Evolutionary conservation across 2,797 vertebrate species (phyloP), one percentile per base, ranked within the genome.

Genomic region (Loris lydekkerianus): DNA sequence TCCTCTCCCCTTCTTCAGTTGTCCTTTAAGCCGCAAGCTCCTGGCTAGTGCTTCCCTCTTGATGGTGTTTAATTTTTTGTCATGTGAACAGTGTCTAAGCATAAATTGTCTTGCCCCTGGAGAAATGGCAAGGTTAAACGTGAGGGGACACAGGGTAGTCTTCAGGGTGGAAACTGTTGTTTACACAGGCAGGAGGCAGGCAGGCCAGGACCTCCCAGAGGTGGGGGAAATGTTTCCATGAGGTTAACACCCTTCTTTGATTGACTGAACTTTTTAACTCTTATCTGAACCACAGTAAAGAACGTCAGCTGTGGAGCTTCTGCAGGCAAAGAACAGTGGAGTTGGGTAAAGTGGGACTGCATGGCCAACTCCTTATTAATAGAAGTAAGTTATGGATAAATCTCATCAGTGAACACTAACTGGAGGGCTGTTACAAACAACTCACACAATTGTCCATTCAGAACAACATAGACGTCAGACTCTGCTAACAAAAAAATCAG

Each of bases 1-100:
- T 63, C 56, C 3, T 23, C 49, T 15, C 13, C 15, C 3, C 29
- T 40, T 29, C 8, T 25, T 21, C 6, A 0, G 56, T 96, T 65
- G 93, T 82, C 72, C 56, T 96, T 1, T 83, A 37, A 96, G 40
- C 77, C 46, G 63, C 40, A 69, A 37, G 43, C 87, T 96, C 60
- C 34, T 27, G 60, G 4, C 13, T 92, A n/a, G 25, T 75, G 75
- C 34, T 58, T 96, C 90, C 93, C 75, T 95, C 72, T 75, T 69
- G 31, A 53, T 11, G 23, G n/a, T 67, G 76, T 53, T 94, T 92
- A n/a, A 56, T 70, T 46, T 69, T 86, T 87, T 76, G 80, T 89
- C 34, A 34, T 17, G 9, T 65, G 78, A 78, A 85, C 10, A 29
- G 29, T 18, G 21, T 77, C 60, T 53, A 31, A 46, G 27, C 53